Base-by-base conservation (phyloP, 2,113 vertebrate genomes). In the Halcyon malimbica region DNA sequence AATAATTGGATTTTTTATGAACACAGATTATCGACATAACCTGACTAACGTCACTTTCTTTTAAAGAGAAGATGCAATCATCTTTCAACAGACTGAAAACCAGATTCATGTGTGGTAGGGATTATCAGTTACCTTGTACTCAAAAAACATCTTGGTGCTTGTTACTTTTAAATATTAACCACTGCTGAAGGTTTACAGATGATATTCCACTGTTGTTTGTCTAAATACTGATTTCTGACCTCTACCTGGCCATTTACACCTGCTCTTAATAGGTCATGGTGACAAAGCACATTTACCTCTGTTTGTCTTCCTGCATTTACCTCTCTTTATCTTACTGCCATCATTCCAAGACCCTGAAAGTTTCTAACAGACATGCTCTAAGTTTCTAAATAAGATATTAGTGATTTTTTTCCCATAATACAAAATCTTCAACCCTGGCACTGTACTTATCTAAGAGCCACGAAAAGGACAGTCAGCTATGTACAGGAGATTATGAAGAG, bases 151-250 rank as follows among this genome's bases (percentile, higher is more conserved):
- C 37, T 39, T 50, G 39, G 29, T 54, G 37, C 37, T 54, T 78
- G 28, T 42, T 59, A 46, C 28, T 90, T 89, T 78, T 59, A 75
- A 71, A 71, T 35, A 50, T 25, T 35, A 73, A n/a, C 21, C 71
- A 39, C 8, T 0, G 0, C 19, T 76, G n/a, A 50, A 21, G 3
- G 13, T 59, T 79, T 62, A 64, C 11, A 73, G 33, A 83, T 71
- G 90, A 86, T 26, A 63, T 63, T 31, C 42, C 42, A 71, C 11
- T 44, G 75, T n/a, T 75, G 11, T 71, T 41, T 74, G 48, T 20
- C 64, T 87, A 57, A 89, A 86, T 70, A n/a, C 6, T 4, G 1
- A 19, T 35, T 85, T 63, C 39, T 46, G 42, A 68, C 11, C 39
- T 71, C 37, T 41, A 31, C 14, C 25, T 60, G 54, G 33, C 5